Evolutionary conservation across 2,888 invertebrate genomes (phyloP).

Genomic region (Calameuta filiformis): DNA sequence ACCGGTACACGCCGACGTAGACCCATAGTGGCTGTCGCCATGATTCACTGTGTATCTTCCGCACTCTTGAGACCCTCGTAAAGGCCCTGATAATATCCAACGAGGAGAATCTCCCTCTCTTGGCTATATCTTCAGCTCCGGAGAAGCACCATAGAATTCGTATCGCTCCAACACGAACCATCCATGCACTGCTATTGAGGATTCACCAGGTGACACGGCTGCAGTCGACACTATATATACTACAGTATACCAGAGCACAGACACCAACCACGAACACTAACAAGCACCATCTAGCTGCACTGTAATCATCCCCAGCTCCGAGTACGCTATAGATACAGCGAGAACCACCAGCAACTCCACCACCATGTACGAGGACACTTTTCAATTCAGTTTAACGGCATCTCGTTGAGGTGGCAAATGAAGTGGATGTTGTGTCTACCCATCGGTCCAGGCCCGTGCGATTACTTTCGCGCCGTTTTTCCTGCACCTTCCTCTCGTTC

Average conservation of each 20-base stretch:
- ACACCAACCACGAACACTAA: background rate
- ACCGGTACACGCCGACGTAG: slow-evolving; percentile 62
- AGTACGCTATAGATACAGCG: background rate
- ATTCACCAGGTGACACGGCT: background rate
- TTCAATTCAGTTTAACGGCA: background rate
- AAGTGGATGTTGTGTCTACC: background rate
- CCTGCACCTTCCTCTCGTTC: background rate
- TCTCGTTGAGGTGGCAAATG: background rate
- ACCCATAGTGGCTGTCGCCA: slow-evolving; percentile 64
- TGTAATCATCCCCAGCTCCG: background rate
- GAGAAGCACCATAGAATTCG: background rate
- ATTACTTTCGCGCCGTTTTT: background rate
- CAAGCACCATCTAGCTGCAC: background rate
- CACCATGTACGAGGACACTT: background rate
- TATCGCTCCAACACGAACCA: background rate
- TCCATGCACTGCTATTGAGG: background rate
- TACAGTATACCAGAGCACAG: background rate
- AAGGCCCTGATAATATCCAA: background rate
- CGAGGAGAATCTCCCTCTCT: background rate
- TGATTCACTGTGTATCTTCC: slow-evolving; percentile 28
- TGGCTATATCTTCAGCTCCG: background rate
- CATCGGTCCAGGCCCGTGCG: background rate
- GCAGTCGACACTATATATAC: background rate
- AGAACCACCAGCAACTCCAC: background rate
- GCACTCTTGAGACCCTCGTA: background rate